Conservation (phyloP, 2,888 invertebrate species). For the Rotaria macrura region DNA sequence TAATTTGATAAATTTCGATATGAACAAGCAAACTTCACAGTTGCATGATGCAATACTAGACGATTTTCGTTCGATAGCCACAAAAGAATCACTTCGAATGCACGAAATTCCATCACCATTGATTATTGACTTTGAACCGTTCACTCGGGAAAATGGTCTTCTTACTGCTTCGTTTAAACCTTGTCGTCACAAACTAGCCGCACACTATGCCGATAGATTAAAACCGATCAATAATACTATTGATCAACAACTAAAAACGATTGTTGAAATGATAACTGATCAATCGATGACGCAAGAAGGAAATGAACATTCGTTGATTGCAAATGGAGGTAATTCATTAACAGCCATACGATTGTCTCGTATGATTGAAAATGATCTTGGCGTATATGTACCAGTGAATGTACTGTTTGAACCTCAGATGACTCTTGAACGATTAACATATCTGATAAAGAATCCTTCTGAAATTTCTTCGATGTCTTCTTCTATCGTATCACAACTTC, state of each 20-base stretch:
- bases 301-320: background rate
- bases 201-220: conserved; percentile 37
- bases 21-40: background rate
- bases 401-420: background rate
- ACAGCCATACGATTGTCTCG: background rate
- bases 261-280: background rate
- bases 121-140: background rate
- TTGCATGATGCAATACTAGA: background rate
- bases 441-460: background rate
- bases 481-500: background rate
- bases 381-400: background rate
- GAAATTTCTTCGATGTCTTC: background rate
- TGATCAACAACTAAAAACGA: background rate
- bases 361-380: background rate
- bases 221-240: background rate
- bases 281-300: background rate
- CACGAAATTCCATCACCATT: background rate
- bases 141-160: background rate
- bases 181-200: background rate
- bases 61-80: background rate
- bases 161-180: background rate
- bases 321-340: background rate
- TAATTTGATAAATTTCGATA: background rate
- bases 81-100: background rate
- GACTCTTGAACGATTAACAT: background rate